Evolutionary conservation across 2,113 vertebrate genomes (phyloP).

Genomic region (Phyllostomus discolor): DNA sequence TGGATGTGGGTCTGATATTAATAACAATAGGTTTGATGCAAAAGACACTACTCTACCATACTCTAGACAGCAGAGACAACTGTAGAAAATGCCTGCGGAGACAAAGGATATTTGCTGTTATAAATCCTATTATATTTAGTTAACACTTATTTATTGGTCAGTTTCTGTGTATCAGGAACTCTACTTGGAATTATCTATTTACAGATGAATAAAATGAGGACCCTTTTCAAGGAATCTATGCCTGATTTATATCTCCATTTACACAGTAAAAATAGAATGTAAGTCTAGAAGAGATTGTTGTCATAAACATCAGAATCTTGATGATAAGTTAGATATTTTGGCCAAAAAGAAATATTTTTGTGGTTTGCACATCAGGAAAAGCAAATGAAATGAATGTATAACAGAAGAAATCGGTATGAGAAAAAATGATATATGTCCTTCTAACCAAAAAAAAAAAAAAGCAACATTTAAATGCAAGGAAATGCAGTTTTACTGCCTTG

Average conservation of each 20-base stretch:
- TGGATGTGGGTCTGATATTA: background rate
- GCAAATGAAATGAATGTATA: background rate
- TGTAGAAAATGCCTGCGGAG: background rate
- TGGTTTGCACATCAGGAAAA: background rate
- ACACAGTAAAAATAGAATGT: background rate
- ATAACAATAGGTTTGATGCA: background rate
- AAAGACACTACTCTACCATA: background rate
- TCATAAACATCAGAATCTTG: background rate
- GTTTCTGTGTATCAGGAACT: background rate
- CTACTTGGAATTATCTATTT: background rate
- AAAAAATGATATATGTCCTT: background rate
- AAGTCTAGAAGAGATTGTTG: background rate
- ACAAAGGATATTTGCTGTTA: background rate
- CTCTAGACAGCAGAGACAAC: background rate
- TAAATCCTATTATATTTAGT: background rate
- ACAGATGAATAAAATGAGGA: background rate
- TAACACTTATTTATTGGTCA: background rate
- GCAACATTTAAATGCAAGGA: background rate
- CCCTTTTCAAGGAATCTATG: background rate
- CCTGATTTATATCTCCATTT: background rate
- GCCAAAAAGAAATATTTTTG: background rate
- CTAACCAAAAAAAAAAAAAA: background rate
- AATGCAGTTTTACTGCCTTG: background rate
- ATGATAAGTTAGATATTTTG: background rate
- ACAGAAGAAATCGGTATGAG: background rate